Conservation (phyloP, 2,113 vertebrate genomes). For the Astur gentilis region DNA sequence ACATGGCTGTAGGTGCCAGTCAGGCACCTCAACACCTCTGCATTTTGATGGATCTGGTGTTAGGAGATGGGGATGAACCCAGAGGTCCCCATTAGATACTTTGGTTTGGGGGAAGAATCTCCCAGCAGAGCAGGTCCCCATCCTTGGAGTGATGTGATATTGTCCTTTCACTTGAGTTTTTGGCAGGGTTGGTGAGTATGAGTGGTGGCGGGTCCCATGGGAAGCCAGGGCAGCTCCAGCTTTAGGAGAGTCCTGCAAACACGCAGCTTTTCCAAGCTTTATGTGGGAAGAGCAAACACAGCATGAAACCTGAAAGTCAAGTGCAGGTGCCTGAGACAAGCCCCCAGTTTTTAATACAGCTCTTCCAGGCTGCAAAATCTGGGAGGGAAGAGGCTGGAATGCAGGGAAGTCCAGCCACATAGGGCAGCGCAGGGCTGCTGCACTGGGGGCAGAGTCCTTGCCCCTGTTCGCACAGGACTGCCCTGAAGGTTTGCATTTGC, state of each 20-base stretch:
- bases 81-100: background rate
- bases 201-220: background rate
- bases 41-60: fast-evolving
- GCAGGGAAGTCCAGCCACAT: background rate
- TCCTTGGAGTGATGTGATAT: fast-evolving
- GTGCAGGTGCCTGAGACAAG: background rate
- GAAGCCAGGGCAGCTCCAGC: background rate
- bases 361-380: background rate
- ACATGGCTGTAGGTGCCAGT: fast-evolving
- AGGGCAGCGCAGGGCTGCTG: background rate
- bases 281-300: background rate
- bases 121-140: background rate
- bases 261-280: background rate
- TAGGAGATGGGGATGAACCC: background rate
- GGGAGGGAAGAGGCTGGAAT: background rate
- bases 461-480: background rate
- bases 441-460: background rate
- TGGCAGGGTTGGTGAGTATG: background rate
- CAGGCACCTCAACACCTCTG: background rate
- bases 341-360: fast-evolving
- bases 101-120: background rate
- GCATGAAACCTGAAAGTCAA: background rate
- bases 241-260: background rate
- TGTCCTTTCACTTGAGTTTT: background rate
- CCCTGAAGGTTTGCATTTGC: background rate